phyloP scores from a whole-genome alignment of 2,113 vertebrate genomes.

The Dascyllus trimaculatus region DNA sequence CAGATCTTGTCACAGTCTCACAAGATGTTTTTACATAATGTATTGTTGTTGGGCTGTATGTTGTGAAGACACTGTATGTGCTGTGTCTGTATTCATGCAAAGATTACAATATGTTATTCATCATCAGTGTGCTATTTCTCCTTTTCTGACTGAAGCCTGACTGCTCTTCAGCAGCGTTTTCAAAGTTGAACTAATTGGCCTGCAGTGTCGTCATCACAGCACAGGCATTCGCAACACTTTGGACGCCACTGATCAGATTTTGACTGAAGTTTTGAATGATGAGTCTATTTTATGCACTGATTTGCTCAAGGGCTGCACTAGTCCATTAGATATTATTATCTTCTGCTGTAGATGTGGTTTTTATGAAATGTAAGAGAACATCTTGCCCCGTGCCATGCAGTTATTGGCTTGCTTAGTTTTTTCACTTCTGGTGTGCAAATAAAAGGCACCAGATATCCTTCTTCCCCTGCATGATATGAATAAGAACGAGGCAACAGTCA shows the following conservation, averaged over 20 bases:
- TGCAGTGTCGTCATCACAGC: slow-evolving; percentile 12
- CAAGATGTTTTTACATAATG: too few relatives aligned
- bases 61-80: not conserved
- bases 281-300: not conserved
- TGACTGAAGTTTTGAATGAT: not conserved
- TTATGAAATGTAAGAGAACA: not conserved
- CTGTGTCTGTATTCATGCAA: not conserved
- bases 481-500: not conserved
- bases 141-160: not conserved
- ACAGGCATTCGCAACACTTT: not conserved
- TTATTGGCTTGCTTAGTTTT: not conserved
- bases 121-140: not conserved
- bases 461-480: not conserved
- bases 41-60: not conserved
- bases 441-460: not conserved
- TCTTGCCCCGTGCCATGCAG: not conserved
- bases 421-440: not conserved
- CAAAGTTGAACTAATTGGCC: slow-evolving; percentile 1
- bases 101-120: not conserved
- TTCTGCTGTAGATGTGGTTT: rapidly evolving
- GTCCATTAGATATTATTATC: not conserved
- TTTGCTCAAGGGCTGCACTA: not conserved
- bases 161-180: not conserved
- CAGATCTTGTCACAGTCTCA: not conserved
- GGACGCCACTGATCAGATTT: not conserved